Base-by-base conservation (phyloP, 2,797 vertebrate genomes). In the Aplochiton taeniatus region DNA sequence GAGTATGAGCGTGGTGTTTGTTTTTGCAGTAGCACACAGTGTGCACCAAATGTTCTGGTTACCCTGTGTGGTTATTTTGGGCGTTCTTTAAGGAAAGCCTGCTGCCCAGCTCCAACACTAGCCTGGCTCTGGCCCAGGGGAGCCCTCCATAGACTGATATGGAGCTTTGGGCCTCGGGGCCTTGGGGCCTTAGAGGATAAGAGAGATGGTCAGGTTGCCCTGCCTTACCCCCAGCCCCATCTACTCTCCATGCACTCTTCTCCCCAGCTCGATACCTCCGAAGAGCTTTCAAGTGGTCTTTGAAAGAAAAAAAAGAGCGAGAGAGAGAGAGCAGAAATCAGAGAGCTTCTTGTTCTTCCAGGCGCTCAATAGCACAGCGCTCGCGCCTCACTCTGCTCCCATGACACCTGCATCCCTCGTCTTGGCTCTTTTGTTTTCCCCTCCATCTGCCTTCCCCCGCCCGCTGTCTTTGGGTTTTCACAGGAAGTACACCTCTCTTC, bases 261-360 rank as follows among this genome's bases (percentile, higher is more conserved):
- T 90, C 93, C 93, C 92, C 92, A 94, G 77, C 92, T 91, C 89
- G 84, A 91, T 93, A 90, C 89, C 91, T 92, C 90, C 83, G 86
- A 95, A 93, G 90, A 87, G 89, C 94, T 95, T 95, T 96, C 93
- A 95, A 95, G 94, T 91, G 90, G 90, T 93, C 91, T 95, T 93
- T 93, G 91, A 93, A 94, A 94, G 53, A 78, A 14, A 13, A 76
- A 82, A 84, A 76, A 78, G n/a, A n/a, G n/a, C n/a, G n/a, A n/a
- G n/a, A 90, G 91, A 91, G 60, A 82, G 73, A 73, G 53, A 70
- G 67, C 83, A 85, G 80, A 86, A 93, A 95, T 93, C 91, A 91
- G 84, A 88, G 88, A 85, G 88, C 88, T 89, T 31, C 31, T 31
- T 90, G 90, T 89, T 94, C 87, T 92, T 92, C 83, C 63, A 87